These are phyloP conservation scores for Adelognathus sp. DNA, from an alignment of 2,888 invertebrate species.

Conservation along the genomic window DNA sequence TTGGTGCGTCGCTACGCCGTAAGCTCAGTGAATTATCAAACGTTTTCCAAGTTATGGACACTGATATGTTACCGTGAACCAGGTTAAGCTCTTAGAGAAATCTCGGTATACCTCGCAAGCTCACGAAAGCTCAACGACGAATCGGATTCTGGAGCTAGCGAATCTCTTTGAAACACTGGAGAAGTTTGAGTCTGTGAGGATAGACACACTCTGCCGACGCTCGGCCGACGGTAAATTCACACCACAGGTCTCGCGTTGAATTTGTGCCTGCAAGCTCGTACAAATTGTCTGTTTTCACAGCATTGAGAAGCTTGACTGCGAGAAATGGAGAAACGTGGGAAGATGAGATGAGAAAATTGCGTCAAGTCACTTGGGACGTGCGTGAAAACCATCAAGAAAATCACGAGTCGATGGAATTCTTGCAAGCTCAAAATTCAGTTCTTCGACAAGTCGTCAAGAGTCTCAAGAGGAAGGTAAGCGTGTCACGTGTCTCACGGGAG, in stretches of 20 bases:
- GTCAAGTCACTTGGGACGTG: conserved; percentile 66
- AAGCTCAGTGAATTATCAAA: conserved; percentile 8
- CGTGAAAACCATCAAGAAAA: conserved; percentile 49
- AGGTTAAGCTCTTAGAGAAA: conserved; percentile 22
- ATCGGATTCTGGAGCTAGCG: conserved; percentile 65
- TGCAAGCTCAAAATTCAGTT: conserved; percentile 69
- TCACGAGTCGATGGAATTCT: conserved; percentile 45
- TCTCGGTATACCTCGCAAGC: neutral
- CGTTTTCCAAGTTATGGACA: neutral
- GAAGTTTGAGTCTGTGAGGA: conserved; percentile 65
- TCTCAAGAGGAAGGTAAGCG: conserved; percentile 65
- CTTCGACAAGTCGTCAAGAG: conserved; percentile 66
- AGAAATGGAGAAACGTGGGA: conserved; percentile 56
- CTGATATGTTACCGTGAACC: neutral
- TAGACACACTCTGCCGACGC: conserved; percentile 62
- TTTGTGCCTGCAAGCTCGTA: neutral
- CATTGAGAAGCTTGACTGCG: conserved; percentile 67
- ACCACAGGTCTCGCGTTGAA: conserved; percentile 6
- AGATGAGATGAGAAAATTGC: conserved; percentile 65
- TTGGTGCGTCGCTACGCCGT: neutral
- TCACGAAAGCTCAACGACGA: conserved; percentile 30
- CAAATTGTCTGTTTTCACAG: conserved; percentile 54
- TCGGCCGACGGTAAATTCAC: conserved; percentile 64
- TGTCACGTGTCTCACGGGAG: neutral
- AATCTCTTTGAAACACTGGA: conserved; percentile 69